Evolutionary conservation across 2,113 vertebrate species (phyloP), one percentile per base, ranked within the genome.

Genomic region (Callorhinus ursinus): DNA sequence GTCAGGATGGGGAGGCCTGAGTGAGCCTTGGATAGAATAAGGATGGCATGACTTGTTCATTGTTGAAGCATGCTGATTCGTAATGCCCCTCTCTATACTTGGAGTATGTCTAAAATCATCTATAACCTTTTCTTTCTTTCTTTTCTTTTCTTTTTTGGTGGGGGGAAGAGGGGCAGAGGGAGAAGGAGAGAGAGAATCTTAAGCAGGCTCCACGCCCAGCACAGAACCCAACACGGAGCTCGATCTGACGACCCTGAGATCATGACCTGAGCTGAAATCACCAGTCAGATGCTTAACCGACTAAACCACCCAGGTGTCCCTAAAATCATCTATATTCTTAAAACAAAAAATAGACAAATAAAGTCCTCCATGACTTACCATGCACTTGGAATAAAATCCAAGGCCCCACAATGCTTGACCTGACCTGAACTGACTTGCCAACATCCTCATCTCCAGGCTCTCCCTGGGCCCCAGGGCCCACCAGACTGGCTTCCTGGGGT

Each of bases 21-120:
- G 2, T 2, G 6, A 13, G 28, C 28, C 1, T 0, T 12, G 71
- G n/a, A 19, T 2, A 28, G 33, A 18, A 10, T 2, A 2, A 15
- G 24, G 26, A 5, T 1, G 65, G 10, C 11, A 0, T 4, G 12
- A 0, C 5, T 1, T 21, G 2, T 0, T 10, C 61, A 0, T 16
- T 55, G 22, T 9, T 8, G 63, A 19, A 67, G n/a, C 15, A 24
- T 6, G 39, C 12, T 3, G 15, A 31, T 24, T 8, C 4, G 0
- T 0, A 4, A 2, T 2, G 0, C 28, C 19, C 2, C 46, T 33
- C 39, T 42, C 16, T 10, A 74, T 0, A 31, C 13, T 22, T 21
- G 22, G 65, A 53, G 51, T 22, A 8, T 6, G 15, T 49, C 67
- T 80, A 39, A 85, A 31, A 63, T 24, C 42, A 33, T 63, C 57